phyloP scores from a whole-genome alignment of 2,888 invertebrate genomes.

The Cataglyphis albicans region DNA sequence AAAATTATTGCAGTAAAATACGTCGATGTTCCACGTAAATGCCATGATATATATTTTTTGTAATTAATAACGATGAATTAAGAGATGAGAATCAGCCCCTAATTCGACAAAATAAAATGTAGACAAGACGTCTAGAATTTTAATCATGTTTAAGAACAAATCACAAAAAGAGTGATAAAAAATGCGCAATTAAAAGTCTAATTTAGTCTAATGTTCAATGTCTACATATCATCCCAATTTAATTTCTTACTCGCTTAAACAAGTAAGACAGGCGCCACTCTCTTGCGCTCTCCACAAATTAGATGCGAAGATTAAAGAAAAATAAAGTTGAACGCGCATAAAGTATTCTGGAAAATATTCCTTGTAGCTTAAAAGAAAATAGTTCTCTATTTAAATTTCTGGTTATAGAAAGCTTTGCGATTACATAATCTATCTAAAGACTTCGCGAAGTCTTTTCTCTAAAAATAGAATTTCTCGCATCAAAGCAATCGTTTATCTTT shows the following conservation, averaged over 20 bases:
- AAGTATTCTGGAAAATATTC: neutral
- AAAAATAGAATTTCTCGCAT: neutral
- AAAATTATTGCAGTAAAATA: slow-evolving; percentile 40
- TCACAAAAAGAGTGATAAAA: neutral
- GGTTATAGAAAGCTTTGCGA: neutral
- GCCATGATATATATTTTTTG: neutral
- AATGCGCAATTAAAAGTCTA: neutral
- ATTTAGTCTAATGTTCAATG: neutral
- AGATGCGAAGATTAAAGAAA: neutral
- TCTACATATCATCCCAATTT: neutral
- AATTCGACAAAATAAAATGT: neutral
- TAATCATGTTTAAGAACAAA: neutral
- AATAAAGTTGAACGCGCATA: neutral
- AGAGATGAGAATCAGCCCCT: neutral
- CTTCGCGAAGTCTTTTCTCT: neutral
- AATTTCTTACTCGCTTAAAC: slow-evolving; percentile 6
- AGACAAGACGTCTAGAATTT: neutral
- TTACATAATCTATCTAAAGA: neutral
- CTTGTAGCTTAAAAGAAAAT: neutral
- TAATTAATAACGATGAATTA: neutral
- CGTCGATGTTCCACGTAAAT: neutral
- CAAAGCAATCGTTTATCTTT: neutral
- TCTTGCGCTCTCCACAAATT: neutral
- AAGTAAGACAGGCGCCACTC: neutral
- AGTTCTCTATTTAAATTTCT: neutral